Evolutionary conservation across 2,797 vertebrate genomes (phyloP).

Genomic region (Brachyalestes nurse): DNA sequence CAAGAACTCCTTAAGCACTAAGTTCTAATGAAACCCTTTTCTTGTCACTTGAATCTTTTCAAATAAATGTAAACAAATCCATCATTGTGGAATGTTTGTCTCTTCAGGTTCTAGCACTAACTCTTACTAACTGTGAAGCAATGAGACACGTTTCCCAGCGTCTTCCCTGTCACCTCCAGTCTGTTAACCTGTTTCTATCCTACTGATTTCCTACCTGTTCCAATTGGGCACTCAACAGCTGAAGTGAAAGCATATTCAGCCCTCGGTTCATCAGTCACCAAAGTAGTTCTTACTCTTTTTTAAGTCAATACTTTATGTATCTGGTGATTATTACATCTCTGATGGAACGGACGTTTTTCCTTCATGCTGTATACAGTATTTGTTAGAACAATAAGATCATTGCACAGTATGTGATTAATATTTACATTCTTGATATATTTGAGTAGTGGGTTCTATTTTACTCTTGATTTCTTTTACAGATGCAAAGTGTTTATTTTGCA

Average conservation of each 20-base stretch:
- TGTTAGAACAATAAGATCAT: too few species aligned
- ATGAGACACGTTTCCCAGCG: not conserved
- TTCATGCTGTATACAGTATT: not conserved
- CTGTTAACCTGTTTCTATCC: conserved; percentile 66
- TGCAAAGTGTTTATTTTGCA: not conserved
- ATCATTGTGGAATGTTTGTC: not conserved
- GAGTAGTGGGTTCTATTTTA: not conserved
- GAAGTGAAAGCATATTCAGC: conserved; percentile 34
- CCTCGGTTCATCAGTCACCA: conserved; percentile 16
- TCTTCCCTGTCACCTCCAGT: conserved; percentile 59
- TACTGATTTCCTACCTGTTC: conserved; percentile 86
- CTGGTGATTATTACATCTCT: not conserved
- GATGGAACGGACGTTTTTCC: not conserved
- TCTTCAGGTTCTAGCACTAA: conserved; percentile 6
- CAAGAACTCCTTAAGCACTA: not conserved
- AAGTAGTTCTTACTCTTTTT: conserved; percentile 1
- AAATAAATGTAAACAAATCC: not conserved
- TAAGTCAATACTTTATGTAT: not conserved
- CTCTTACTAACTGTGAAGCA: conserved; percentile 26
- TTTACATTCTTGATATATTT: not conserved
- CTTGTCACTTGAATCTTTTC: not conserved
- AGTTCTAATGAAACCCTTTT: not conserved
- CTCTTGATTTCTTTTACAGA: not conserved
- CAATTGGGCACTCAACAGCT: conserved; percentile 88
- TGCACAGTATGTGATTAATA: not conserved